Conservation (phyloP, 1,140 invertebrate species). For the Aphaenogaster rudis region DNA sequence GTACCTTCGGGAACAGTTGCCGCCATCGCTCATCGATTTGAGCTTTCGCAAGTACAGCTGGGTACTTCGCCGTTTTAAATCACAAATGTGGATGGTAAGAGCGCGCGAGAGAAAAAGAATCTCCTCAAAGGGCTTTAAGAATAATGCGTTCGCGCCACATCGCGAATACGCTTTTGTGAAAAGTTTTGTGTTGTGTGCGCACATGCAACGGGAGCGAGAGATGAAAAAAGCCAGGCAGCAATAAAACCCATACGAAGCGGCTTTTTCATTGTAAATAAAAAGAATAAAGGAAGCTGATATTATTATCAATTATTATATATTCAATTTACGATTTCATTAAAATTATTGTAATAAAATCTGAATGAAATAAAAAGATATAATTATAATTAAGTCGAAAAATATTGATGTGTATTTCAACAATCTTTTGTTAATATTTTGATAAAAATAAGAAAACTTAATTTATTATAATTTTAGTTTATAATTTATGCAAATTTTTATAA, state of each 20-base stretch:
- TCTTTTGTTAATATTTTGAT: not conserved
- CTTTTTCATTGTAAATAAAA: not conserved
- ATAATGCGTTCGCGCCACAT: conserved; percentile 28
- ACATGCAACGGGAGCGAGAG: not conserved
- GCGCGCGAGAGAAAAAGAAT: conserved; percentile 25
- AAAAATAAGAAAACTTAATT: conserved; percentile 9
- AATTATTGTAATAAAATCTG: not conserved
- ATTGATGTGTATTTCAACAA: not conserved
- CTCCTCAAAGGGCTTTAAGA: conserved; percentile 49
- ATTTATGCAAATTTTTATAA: not conserved
- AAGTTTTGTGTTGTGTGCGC: conserved; percentile 27
- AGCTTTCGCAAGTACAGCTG: conserved; percentile 24
- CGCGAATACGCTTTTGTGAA: conserved; percentile 21
- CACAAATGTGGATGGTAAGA: conserved; percentile 48
- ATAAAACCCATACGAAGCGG: conserved; percentile 10
- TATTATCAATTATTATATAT: not conserved
- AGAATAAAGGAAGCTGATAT: not conserved
- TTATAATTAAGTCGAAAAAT: conserved; percentile 3
- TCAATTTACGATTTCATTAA: conserved; percentile 16
- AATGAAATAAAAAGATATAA: not conserved
- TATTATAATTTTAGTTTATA: not conserved
- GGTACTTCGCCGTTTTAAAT: conserved; percentile 42
- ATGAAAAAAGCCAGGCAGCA: conserved; percentile 14
- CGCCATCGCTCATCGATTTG: conserved; percentile 43
- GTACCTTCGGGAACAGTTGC: conserved; percentile 3